Evolutionary conservation across 2,797 vertebrate genomes (phyloP).

Genomic region (Periparus ater): DNA sequence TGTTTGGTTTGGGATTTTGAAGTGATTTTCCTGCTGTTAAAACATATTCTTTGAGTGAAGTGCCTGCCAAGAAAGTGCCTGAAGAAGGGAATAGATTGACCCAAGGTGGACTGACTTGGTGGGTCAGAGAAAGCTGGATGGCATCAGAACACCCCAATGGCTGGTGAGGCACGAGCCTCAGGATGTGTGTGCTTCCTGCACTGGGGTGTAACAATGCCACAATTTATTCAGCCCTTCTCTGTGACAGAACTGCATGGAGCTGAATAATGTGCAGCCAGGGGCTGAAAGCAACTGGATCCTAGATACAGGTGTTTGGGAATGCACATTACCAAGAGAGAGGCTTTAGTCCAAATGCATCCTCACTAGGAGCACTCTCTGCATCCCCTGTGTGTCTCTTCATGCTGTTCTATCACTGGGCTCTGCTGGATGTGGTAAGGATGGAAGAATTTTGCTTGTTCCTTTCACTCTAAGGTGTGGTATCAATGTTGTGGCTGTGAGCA

Average conservation of each 20-base stretch:
- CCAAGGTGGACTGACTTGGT: not conserved
- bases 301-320: not conserved
- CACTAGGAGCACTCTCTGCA: not conserved
- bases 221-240: not conserved
- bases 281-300: not conserved
- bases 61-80: not conserved
- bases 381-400: not conserved
- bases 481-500: not conserved
- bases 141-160: not conserved
- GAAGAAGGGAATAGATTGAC: not conserved
- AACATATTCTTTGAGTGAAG: not conserved
- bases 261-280: not conserved
- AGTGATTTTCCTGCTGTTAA: not conserved
- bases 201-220: not conserved
- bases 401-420: not conserved
- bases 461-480: not conserved
- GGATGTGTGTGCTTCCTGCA: not conserved
- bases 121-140: not conserved
- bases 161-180: not conserved
- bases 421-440: not conserved
- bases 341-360: not conserved
- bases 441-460: not conserved
- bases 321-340: not conserved
- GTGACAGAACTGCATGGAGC: not conserved
- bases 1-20: not conserved